Conservation (phyloP, 2,888 invertebrate genomes). For the Julus scanicus region DNA sequence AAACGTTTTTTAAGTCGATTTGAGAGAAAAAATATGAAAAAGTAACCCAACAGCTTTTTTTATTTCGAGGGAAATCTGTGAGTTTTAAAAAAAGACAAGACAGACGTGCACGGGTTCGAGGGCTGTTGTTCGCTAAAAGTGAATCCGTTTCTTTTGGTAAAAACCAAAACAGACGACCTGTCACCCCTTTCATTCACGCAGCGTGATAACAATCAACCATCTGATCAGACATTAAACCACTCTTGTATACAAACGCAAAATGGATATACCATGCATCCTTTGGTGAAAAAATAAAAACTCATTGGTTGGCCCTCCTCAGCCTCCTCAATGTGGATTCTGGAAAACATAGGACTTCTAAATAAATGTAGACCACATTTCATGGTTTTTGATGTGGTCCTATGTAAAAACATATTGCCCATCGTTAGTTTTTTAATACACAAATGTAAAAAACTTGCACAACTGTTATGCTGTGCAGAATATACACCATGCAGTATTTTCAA, state of each 20-base stretch:
- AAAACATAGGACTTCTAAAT: too few relatives aligned
- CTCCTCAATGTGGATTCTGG: too few relatives aligned
- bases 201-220: conserved; percentile 51
- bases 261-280: background rate
- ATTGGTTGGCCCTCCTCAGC: too few relatives aligned
- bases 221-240: conserved; percentile 44
- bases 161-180: conserved; percentile 44
- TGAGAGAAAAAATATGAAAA: conserved; percentile 38
- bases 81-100: conserved; percentile 3
- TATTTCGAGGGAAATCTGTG: background rate
- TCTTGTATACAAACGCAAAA: background rate
- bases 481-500: too few relatives aligned
- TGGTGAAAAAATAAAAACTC: background rate
- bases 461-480: too few relatives aligned
- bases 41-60: background rate
- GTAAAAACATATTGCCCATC: too few relatives aligned
- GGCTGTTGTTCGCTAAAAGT: conserved; percentile 28
- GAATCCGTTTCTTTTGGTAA: background rate
- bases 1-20: background rate
- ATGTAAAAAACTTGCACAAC: too few relatives aligned
- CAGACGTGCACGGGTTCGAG: conserved; percentile 14
- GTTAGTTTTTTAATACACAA: too few relatives aligned
- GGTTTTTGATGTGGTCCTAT: too few relatives aligned
- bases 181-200: conserved; percentile 51
- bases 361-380: too few relatives aligned